phyloP scores from a whole-genome alignment of 2,113 vertebrate genomes.

The Glaucidium brasilianum region DNA sequence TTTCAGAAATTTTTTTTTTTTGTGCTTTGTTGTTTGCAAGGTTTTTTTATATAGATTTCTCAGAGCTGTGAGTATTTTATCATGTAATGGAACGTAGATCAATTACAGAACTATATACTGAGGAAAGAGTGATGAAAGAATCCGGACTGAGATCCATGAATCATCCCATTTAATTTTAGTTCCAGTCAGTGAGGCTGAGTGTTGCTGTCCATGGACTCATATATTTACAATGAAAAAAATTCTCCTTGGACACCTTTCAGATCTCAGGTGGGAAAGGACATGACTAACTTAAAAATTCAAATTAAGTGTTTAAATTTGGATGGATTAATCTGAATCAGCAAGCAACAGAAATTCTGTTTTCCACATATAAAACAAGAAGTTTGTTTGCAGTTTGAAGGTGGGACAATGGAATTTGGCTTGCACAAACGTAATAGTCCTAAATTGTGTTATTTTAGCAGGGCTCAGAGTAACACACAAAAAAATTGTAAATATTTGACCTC shows the following conservation, averaged over 20 bases:
- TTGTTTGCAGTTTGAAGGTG: background rate
- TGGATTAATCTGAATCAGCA: background rate
- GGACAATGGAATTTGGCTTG: background rate
- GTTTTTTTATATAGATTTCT: background rate
- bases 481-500: background rate
- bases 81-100: background rate
- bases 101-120: background rate
- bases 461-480: background rate
- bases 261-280: background rate
- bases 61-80: background rate
- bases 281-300: background rate
- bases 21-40: background rate
- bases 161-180: background rate
- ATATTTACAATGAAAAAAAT: background rate
- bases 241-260: background rate
- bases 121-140: background rate
- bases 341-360: background rate
- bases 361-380: fast-evolving
- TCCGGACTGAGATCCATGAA: background rate
- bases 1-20: background rate
- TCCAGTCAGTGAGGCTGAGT: background rate
- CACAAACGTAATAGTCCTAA: background rate
- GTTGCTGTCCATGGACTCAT: background rate
- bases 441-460: background rate
- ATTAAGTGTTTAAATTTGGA: background rate